Evolutionary conservation across 2,888 invertebrate species (phyloP).

Genomic region (Phortica okadai): DNA sequence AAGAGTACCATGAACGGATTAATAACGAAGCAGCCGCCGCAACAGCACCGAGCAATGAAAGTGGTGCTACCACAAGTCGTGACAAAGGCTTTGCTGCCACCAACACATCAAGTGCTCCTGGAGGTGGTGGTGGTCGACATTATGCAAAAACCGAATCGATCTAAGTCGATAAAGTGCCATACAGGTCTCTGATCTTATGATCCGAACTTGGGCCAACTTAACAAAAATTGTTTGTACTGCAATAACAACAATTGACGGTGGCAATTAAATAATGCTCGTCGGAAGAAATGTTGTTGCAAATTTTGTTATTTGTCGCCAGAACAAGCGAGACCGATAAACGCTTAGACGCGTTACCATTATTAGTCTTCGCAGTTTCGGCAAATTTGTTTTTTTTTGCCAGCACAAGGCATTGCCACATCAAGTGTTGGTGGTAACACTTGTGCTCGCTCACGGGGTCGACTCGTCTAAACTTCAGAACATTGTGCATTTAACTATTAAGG

Average conservation of each 20-base stretch:
- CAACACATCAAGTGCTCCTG: conserved; percentile 33
- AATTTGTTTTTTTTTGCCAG: conserved; percentile 27
- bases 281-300: neutral
- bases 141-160: conserved; percentile 76
- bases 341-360: neutral
- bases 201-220: neutral
- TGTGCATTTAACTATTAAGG: conserved; percentile 7
- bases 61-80: conserved; percentile 38
- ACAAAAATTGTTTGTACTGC: neutral
- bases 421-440: neutral
- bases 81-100: conserved; percentile 47
- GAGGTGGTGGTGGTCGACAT: conserved; percentile 58
- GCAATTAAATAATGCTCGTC: neutral
- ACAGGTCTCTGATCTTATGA: neutral
- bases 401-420: neutral
- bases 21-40: conserved; percentile 69
- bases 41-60: conserved; percentile 45
- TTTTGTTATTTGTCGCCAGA: conserved; percentile 68
- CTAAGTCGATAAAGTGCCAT: conserved; percentile 56
- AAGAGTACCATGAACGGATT: conserved; percentile 86
- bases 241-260: neutral
- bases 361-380: neutral
- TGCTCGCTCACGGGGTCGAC: neutral
- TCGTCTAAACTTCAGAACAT: neutral
- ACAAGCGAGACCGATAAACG: conserved; percentile 28